Percentiles rank a stretch among this genome's conserved stretches.
phyloP scores from a whole-genome alignment of 2,888 invertebrate genomes.

The Dromius quadrimaculatus region DNA sequence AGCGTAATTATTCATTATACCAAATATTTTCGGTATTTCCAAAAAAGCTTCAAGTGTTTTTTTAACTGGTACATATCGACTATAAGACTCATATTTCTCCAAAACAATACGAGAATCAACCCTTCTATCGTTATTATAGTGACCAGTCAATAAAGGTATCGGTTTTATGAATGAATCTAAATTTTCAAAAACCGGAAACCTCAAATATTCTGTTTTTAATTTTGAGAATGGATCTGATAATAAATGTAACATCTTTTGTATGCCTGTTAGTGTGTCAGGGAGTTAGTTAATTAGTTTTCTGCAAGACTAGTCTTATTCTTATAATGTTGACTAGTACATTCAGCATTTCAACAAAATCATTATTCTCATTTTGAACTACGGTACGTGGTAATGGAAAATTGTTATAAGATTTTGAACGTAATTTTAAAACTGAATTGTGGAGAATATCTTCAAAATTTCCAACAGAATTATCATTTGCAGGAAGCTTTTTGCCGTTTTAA shows the following conservation, averaged over 20 bases:
- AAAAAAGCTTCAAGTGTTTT: not conserved
- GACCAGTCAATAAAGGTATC: not conserved
- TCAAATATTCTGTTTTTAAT: constrained; percentile 3
- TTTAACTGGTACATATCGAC: not conserved
- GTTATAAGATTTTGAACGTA: not conserved
- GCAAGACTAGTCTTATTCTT: not conserved
- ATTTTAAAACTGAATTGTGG: constrained; percentile 5
- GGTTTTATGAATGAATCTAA: constrained; percentile 4
- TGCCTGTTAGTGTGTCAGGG: not conserved
- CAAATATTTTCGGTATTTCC: not conserved
- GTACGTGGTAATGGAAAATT: constrained; percentile 12
- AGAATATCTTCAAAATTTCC: not conserved
- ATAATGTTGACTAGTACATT: not conserved
- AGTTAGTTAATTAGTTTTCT: not conserved
- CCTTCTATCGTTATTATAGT: not conserved
- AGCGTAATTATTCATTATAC: not conserved
- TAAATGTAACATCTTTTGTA: not conserved
- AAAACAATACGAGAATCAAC: not conserved
- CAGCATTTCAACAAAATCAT: not conserved
- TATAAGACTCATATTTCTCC: not conserved
- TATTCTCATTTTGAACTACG: not conserved
- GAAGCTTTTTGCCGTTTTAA: not conserved
- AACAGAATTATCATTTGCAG: not conserved
- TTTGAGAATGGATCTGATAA: constrained; percentile 1
- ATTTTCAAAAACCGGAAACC: not conserved